phyloP scores from a whole-genome alignment of 2,888 invertebrate genomes.

The Aphodius granarius region DNA sequence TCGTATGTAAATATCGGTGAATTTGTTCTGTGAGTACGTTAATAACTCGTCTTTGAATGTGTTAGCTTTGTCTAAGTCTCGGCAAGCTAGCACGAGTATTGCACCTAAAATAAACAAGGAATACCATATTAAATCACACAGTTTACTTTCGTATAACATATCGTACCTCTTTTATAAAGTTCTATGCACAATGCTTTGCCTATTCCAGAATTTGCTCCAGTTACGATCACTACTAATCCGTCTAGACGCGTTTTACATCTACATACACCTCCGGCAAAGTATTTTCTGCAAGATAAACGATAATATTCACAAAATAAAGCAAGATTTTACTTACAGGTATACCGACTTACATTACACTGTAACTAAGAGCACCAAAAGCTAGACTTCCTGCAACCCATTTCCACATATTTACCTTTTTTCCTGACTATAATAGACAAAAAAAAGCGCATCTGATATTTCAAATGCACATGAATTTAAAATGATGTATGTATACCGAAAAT shows the following conservation, averaged over 20 bases:
- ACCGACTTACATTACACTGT: conserved; percentile 48
- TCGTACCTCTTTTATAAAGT: conserved; percentile 55
- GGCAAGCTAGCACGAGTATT: conserved; percentile 59
- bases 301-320: conserved; percentile 18
- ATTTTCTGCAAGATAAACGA: conserved; percentile 43
- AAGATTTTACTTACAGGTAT: conserved; percentile 8
- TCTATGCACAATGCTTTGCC: conserved; percentile 60
- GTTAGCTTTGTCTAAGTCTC: conserved; percentile 54
- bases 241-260: conserved; percentile 47
- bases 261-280: conserved; percentile 50
- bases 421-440: background rate
- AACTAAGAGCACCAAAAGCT: conserved; percentile 44
- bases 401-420: conserved; percentile 41
- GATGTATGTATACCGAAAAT: background rate
- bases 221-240: conserved; percentile 58
- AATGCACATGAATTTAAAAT: background rate
- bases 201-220: conserved; percentile 63
- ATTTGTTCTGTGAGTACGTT: conserved; percentile 36
- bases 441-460: background rate
- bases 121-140: background rate
- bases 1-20: conserved; percentile 44
- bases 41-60: conserved; percentile 53
- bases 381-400: conserved; percentile 46
- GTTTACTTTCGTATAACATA: background rate
- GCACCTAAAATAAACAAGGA: conserved; percentile 48